Percentiles rank a stretch among this genome's conserved stretches.
phyloP scores from a whole-genome alignment of 2,888 invertebrate species.

The Odontothrips loti region DNA sequence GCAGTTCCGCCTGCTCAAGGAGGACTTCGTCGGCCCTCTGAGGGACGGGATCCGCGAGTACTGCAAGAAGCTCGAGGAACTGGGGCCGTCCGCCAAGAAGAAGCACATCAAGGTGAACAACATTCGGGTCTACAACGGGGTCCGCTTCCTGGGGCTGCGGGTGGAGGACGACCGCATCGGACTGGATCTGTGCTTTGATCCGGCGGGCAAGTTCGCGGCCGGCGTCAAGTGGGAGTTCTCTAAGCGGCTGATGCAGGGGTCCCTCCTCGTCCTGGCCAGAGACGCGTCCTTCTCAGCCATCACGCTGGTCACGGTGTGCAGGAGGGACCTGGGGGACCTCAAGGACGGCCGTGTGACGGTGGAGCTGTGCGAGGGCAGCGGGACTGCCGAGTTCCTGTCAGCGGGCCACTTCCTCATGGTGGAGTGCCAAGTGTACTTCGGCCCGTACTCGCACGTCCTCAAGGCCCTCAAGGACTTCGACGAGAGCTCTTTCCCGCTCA shows the following conservation, averaged over 20 bases:
- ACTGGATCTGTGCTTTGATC: not conserved
- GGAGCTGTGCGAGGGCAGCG: not conserved
- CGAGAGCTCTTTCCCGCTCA: not conserved
- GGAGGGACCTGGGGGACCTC: not conserved
- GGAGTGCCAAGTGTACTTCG: not conserved
- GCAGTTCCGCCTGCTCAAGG: constrained; percentile 49
- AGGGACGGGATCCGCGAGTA: constrained; percentile 28
- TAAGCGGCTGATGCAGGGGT: not conserved
- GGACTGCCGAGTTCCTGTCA: not conserved
- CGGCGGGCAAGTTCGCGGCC: not conserved
- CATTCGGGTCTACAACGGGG: not conserved
- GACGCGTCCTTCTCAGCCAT: not conserved
- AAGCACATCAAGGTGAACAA: not conserved
- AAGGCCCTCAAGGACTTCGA: not conserved
- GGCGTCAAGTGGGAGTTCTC: not conserved
- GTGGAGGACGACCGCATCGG: not conserved
- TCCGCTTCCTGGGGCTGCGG: not conserved
- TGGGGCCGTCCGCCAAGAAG: not conserved
- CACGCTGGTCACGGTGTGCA: not conserved
- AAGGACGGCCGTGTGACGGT: not conserved
- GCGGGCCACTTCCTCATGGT: not conserved
- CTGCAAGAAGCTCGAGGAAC: not conserved
- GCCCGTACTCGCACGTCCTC: not conserved
- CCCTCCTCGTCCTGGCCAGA: not conserved
- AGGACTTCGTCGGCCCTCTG: constrained; percentile 50